A percentile compares a stretch with the other conserved stretches of the same genome.
phyloP scores from a whole-genome alignment of 2,797 vertebrate species.

The Enteromius treurensis region DNA sequence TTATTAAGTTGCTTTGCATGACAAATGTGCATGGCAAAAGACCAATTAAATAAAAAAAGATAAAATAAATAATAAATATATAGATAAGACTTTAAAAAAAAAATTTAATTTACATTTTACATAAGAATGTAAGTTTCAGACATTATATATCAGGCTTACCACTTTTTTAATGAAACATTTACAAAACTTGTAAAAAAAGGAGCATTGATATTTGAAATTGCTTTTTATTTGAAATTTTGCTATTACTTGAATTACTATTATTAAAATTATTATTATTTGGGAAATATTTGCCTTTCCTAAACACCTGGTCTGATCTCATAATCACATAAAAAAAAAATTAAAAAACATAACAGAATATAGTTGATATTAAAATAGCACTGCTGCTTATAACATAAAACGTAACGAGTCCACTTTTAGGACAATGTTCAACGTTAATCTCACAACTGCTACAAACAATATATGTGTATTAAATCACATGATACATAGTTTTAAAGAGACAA shows the following conservation, averaged over 20 bases:
- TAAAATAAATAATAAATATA: neutral
- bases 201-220: neutral
- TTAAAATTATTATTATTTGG: neutral
- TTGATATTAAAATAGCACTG: neutral
- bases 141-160: neutral
- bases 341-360: neutral
- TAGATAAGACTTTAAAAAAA: neutral
- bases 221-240: neutral
- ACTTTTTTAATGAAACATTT: neutral
- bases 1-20: neutral
- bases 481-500: neutral
- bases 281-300: slow-evolving; percentile 27
- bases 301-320: slow-evolving; percentile 18
- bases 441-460: neutral
- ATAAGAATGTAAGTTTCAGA: neutral
- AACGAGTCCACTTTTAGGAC: neutral
- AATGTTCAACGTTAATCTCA: neutral
- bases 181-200: neutral
- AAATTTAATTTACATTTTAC: neutral
- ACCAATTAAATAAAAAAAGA: neutral
- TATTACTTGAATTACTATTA: neutral
- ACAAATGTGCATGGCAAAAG: neutral
- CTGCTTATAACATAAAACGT: neutral
- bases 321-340: neutral
- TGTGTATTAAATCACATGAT: neutral